phyloP scores from a whole-genome alignment of 2,888 invertebrate genomes.

The Druceiella hillmani region DNA sequence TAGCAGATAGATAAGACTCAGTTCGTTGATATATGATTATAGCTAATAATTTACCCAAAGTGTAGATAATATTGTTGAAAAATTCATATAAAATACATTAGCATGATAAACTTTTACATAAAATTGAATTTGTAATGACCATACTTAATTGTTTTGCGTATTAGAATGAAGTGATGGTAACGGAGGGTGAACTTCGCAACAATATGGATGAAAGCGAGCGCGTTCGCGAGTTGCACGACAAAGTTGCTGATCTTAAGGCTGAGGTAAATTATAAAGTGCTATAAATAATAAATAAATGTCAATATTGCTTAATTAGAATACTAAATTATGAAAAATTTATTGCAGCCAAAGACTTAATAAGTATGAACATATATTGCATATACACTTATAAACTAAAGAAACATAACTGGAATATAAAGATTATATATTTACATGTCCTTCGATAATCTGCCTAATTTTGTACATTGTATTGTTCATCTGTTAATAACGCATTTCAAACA shows the following conservation, averaged over 20 bases:
- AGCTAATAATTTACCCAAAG: not conserved
- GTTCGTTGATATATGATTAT: not conserved
- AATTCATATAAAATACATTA: not conserved
- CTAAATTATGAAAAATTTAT: slow-evolving; percentile 16
- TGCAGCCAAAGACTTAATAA: slow-evolving; percentile 11
- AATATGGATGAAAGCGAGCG: slow-evolving; percentile 81
- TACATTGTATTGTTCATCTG: too few relatives aligned
- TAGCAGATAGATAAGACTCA: not conserved
- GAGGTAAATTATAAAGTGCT: too few relatives aligned
- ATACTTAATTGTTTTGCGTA: slow-evolving; percentile 24
- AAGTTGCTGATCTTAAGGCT: slow-evolving; percentile 87
- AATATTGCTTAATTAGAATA: slow-evolving; percentile 9
- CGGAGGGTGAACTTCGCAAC: slow-evolving; percentile 85
- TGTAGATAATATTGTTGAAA: not conserved
- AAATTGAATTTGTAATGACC: not conserved
- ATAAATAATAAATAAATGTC: too few relatives aligned
- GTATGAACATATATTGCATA: slow-evolving; percentile 12
- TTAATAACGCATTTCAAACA: too few relatives aligned
- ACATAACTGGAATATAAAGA: too few relatives aligned
- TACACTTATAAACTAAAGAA: slow-evolving; percentile 14
- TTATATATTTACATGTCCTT: not conserved
- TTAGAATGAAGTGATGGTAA: slow-evolving; percentile 91
- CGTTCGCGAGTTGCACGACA: slow-evolving; percentile 86
- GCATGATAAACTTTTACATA: not conserved
- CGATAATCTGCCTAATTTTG: too few relatives aligned